Percentiles rank a stretch among this genome's conserved stretches.
Evolutionary conservation across 2,888 invertebrate species (phyloP).

Genomic region (Idaea straminata): DNA sequence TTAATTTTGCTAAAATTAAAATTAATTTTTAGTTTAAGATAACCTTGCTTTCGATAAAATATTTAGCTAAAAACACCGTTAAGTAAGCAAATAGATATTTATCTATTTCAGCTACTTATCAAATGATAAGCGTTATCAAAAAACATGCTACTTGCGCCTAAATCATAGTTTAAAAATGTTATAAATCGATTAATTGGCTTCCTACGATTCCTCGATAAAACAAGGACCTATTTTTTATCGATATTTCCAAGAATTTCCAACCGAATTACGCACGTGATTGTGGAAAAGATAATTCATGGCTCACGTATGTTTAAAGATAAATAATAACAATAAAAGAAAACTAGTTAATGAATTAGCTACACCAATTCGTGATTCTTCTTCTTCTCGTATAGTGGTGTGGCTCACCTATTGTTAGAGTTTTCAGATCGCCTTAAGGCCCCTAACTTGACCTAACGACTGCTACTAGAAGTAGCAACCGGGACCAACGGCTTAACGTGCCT

Average conservation of each 20-base stretch:
- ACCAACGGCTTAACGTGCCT: too few relatives aligned
- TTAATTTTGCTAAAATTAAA: not conserved
- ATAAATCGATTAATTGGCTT: not conserved
- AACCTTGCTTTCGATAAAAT: not conserved
- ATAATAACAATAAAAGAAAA: not conserved
- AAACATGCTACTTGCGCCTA: not conserved
- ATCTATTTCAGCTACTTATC: not conserved
- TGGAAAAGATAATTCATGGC: not conserved
- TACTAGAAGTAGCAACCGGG: too few relatives aligned
- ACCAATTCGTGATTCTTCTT: not conserved
- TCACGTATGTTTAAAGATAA: not conserved
- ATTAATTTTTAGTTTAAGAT: not conserved
- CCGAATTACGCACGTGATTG: not conserved
- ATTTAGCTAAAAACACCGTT: not conserved
- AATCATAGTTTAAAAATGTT: not conserved
- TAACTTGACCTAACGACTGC: too few relatives aligned
- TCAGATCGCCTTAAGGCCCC: too few relatives aligned
- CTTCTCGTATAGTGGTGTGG: too few relatives aligned
- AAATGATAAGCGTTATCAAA: not conserved
- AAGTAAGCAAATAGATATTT: not conserved
- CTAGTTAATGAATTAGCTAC: not conserved
- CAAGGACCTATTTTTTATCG: not conserved
- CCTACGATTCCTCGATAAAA: not conserved
- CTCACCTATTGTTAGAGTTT: too few relatives aligned
- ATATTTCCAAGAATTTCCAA: not conserved